Conservation (phyloP, 2,113 vertebrate genomes). For the Platycercus adscitus region DNA sequence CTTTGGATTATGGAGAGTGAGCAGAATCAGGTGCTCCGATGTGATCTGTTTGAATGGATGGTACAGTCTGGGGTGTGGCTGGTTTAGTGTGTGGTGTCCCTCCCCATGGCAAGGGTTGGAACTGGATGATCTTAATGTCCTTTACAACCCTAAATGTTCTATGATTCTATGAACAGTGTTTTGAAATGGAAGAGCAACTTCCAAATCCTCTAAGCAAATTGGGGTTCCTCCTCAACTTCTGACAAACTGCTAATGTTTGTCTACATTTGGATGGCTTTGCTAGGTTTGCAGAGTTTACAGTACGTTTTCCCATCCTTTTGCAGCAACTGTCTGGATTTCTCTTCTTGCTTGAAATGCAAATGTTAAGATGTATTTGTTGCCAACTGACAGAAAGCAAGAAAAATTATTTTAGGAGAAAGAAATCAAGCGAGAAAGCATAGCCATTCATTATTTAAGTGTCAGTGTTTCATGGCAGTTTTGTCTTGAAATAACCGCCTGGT, state of each 20-base stretch:
- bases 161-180: background rate
- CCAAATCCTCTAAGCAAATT: background rate
- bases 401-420: conserved; percentile 60
- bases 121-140: background rate
- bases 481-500: conserved; percentile 57
- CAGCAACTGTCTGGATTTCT: conserved; percentile 30
- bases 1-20: background rate
- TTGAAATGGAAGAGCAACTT: background rate
- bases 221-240: background rate
- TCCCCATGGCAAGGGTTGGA: background rate
- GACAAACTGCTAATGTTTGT: background rate
- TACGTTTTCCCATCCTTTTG: conserved; percentile 19
- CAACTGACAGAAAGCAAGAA: conserved; percentile 58
- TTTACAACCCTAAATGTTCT: background rate
- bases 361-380: conserved; percentile 55
- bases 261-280: background rate
- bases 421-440: conserved; percentile 44
- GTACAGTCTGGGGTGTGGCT: background rate
- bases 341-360: conserved; percentile 43
- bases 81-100: background rate
- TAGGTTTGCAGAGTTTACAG: background rate
- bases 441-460: conserved; percentile 60
- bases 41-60: background rate
- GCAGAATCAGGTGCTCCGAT: background rate
- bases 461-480: conserved; percentile 44